Base-by-base conservation (phyloP, 2,888 invertebrate genomes). In the Odiellus spinosus region DNA sequence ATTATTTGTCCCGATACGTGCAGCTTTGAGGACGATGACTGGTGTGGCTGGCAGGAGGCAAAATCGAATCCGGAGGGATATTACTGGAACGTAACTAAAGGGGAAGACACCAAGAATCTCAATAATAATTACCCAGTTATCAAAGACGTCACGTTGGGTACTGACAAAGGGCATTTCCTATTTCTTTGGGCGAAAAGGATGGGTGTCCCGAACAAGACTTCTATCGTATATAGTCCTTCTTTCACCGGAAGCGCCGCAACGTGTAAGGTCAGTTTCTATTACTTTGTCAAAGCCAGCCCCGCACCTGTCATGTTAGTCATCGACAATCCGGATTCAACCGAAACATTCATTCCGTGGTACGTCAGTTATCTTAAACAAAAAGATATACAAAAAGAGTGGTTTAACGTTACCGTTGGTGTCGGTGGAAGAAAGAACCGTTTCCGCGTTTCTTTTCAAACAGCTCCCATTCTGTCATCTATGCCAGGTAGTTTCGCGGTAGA, bases 1-100 rank as follows among this genome's bases (percentile, higher is more conserved):
- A 47, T 26, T n/a, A 42, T 14, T 15, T 54, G 54, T 40, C 53
- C 54, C 8, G 40, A 51, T 12, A 35, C 41, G 4, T 54, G 54
- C 20, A 45, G 45, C 18, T 54, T 53, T 21, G 54, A 54, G 19
- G 14, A 46, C 18, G 47, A 46, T 3, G 40, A 44, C 1, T 49
- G 35, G 2, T 52, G 52, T 44, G 50, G 50, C 10, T 52, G 52
- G 52, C 38, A 20, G 10, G 40, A 21, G 20, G 45, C 42, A 2
- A 8, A 36, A 14, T 14, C 4, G 1, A 45, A 46, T 11, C 42
- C 49, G 35, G 46, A 46, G 6, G 26, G 26, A 26, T 39, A 50
- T 2, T 45, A 48, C 40, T 35, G 49, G 3, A 52, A 52, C 42
- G 46, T 52, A 5, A 50, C 50, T 2, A 42, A 44, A 10, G 48